Evolutionary conservation across 2,888 invertebrate species (phyloP), one percentile per base, ranked within the genome.

Genomic region (Xestia sexstrigata): DNA sequence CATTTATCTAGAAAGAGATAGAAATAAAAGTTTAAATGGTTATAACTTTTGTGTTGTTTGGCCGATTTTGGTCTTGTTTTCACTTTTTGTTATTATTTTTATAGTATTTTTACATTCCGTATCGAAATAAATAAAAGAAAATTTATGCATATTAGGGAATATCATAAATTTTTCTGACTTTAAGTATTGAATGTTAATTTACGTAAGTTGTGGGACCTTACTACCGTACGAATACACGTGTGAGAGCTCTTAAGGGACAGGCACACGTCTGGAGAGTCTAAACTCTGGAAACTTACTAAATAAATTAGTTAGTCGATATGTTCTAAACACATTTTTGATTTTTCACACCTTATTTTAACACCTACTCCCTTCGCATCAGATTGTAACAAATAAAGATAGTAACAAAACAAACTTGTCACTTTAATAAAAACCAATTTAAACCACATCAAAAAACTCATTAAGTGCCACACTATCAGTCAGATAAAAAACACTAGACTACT

Each of bases 401-500:
- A 42, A 26, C n/a, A 60, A 7, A 39, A 11, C 7, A 60, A 49
- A 58, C 1, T 52, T 20, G 8, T 42, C 52, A 62, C 15, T 3
- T 30, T 1, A 23, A 11, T 20, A 79, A 80, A 85, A 70, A 65
- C 4, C n/a, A 79, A 80, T 80, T 76, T 78, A 72, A 76, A 79
- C 9, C 6, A 35, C 45, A 70, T 68, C 39, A 70, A 23, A 76
- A 42, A 73, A 75, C 47, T 62, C 60, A 68, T 73, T 79, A 83
- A 83, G 20, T 76, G 58, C 79, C 72, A 39, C 78, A 70, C 74
- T 89, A 89, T 90, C 91, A 78, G 62, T 45, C 0, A 76, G 84
- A 90, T 89, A 89, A 86, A 74, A 70, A 81, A 78, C 74, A 47
- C 62, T 65, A 39, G 45, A n/a, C n/a, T n/a, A n/a, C 79, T 88